Evolutionary conservation across 2,888 invertebrate species (phyloP).

Genomic region (Pseudoips prasinana): DNA sequence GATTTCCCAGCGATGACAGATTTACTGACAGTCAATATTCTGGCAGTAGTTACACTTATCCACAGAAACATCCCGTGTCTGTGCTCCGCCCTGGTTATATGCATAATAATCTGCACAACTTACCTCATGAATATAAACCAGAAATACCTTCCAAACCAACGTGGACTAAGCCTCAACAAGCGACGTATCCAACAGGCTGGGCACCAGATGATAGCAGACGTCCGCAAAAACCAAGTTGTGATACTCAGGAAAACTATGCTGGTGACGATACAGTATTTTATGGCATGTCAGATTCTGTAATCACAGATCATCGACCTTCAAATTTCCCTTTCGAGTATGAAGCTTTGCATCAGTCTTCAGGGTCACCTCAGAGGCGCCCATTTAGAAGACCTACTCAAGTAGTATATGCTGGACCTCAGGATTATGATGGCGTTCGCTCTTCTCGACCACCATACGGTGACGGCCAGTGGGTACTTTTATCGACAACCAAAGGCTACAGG

Average conservation of each 20-base stretch:
- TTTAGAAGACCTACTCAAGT: constrained; percentile 69
- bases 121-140: constrained; percentile 56
- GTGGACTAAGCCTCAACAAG: constrained; percentile 60
- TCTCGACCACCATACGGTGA: constrained; percentile 85
- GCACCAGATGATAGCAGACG: constrained; percentile 66
- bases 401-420: constrained; percentile 71
- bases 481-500: constrained; percentile 89
- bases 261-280: constrained; percentile 61
- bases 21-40: constrained; percentile 46
- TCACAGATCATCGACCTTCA: constrained; percentile 75
- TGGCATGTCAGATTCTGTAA: constrained; percentile 64
- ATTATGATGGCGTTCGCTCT: constrained; percentile 71
- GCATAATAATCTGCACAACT: constrained; percentile 60
- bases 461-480: constrained; percentile 89
- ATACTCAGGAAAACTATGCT: constrained; percentile 54
- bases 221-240: constrained; percentile 70
- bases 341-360: constrained; percentile 59
- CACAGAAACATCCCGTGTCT: constrained; percentile 59
- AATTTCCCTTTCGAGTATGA: constrained; percentile 75
- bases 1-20: constrained; percentile 30
- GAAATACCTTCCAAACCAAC: constrained; percentile 69
- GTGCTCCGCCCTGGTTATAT: constrained; percentile 61
- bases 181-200: constrained; percentile 58
- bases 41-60: constrained; percentile 50
- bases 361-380: constrained; percentile 54